Evolutionary conservation across 2,888 invertebrate genomes (phyloP), one percentile per base, ranked within the genome.

Genomic region (Andrena haemorrhoa): DNA sequence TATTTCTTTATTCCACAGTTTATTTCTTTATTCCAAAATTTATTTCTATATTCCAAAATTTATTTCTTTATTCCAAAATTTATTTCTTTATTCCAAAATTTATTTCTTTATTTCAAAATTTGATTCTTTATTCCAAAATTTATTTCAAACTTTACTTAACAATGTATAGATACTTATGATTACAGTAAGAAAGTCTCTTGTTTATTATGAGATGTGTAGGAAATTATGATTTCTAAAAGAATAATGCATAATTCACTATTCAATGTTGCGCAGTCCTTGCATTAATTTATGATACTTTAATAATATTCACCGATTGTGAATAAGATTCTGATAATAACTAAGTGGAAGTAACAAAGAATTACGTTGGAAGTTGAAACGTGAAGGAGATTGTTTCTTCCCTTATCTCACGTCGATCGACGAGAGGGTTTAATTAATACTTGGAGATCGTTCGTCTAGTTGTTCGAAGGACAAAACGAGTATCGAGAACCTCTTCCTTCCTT

Each of bases 401-500:
- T 70, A 75, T 75, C 75, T 70, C 75, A 70, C 75, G 75, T 69
- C 35, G 51, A 69, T 75, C 75, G 41, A 26, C 61, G 29, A 6
- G 61, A 61, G 51, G 61, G 35, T 75, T 75, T 75, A 51, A 73
- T 73, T 65, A 29, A 60, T 20, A 35, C 47, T 47, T 12, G 35
- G 20, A 20, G 69, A 61, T 61, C 12, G 31, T 66, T 16, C 5
- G 58, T 66, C 33, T 29, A 8, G n/a, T 29, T 10, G 10, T 35
- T 53, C 26, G 16, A 35, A 16, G 20, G 61, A 75, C 51, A 75
- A 69, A 33, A 49, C 10, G 29, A 16, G 5, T n/a, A 2, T 41
- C 35, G 33, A 35, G 29, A 35, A n/a, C 6, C 6, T 60, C 58
- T 65, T 10, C 1, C 7, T 41, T 12, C 6, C 7, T 33, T 23